These are phyloP conservation scores for Apamea epomidion DNA, from an alignment of 2,888 invertebrate species.

Conservation along the genomic window DNA sequence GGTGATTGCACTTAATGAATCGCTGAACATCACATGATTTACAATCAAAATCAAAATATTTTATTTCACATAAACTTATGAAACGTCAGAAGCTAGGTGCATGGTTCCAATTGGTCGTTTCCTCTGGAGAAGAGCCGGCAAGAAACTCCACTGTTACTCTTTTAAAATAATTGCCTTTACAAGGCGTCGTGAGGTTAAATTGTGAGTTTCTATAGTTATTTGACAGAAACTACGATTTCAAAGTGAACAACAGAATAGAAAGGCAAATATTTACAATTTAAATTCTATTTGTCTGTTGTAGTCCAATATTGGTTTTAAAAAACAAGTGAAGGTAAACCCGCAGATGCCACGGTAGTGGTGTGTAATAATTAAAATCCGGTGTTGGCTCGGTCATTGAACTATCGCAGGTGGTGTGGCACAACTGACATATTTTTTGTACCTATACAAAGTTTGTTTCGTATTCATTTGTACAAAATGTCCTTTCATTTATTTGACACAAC, in stretches of 20 bases:
- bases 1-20: neutral
- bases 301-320: neutral
- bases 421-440: neutral
- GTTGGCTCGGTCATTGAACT: conserved; percentile 39
- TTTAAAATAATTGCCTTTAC: no score
- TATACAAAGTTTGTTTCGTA: neutral
- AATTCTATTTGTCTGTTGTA: neutral
- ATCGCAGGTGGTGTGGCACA: neutral
- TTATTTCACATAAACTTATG: no score
- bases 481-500: conserved; percentile 8
- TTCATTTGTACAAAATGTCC: neutral
- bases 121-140: no score
- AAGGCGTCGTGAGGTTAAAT: neutral
- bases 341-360: neutral
- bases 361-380: conserved; percentile 26
- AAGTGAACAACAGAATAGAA: neutral
- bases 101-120: no score
- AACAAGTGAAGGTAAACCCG: neutral
- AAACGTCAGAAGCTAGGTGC: no score
- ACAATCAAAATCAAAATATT: no score
- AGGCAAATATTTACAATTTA: neutral
- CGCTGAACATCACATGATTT: neutral
- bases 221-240: neutral
- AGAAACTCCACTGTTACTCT: no score
- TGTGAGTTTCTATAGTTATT: neutral